Evolutionary conservation across 1,140 invertebrate genomes (phyloP).

Genomic region (Tetragnatha versicolor): DNA sequence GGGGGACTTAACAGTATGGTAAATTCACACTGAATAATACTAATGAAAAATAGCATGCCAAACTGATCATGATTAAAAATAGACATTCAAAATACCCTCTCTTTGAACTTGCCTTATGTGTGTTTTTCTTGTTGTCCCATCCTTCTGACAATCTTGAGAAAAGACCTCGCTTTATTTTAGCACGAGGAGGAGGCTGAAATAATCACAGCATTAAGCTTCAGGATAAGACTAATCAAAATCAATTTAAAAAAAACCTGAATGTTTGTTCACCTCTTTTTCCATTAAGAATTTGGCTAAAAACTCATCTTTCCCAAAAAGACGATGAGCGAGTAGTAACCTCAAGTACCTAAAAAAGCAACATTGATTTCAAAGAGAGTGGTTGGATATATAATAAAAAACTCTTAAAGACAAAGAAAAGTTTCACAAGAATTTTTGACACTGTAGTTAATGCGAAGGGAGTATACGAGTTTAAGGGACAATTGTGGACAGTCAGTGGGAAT

Average conservation of each 20-base stretch:
- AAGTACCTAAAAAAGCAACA: slow-evolving; percentile 61
- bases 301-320: slow-evolving; percentile 62
- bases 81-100: too few species aligned
- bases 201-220: background rate
- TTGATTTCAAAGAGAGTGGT: background rate
- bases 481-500: too few species aligned
- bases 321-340: slow-evolving; percentile 61
- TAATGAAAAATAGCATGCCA: too few species aligned
- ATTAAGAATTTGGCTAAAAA: slow-evolving; percentile 62
- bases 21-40: too few species aligned
- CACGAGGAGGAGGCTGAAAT: slow-evolving; percentile 60
- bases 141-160: slow-evolving; percentile 61
- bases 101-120: slow-evolving; percentile 61
- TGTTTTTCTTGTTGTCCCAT: slow-evolving; percentile 62
- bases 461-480: too few species aligned
- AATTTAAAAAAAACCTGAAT: slow-evolving; percentile 7
- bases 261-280: slow-evolving; percentile 60
- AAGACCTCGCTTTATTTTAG: slow-evolving; percentile 63
- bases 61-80: too few species aligned
- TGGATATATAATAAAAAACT: background rate
- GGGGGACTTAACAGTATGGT: too few species aligned
- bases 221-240: background rate
- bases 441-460: too few species aligned
- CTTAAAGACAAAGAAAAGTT: too few species aligned
- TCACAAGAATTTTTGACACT: too few species aligned